Base-by-base conservation (phyloP, 2,113 vertebrate genomes). In the Pomatostomus ruficeps region DNA sequence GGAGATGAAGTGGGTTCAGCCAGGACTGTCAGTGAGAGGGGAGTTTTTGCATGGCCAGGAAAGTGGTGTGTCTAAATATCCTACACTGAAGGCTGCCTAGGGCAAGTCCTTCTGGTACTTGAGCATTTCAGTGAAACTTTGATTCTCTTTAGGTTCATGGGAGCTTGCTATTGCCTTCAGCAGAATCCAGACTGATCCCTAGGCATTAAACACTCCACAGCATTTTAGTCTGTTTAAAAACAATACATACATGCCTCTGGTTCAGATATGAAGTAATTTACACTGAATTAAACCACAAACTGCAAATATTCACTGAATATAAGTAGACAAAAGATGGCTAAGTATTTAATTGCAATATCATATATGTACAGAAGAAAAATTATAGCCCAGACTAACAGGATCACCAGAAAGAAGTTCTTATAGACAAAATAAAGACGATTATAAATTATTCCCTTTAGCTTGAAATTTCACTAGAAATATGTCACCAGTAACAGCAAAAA, bases 401-500 rank as follows among this genome's bases (percentile, higher is more conserved):
- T 93, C 31, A 49, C 59, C 36, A 83, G 82, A 75, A 89, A 67
- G 40, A 67, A 75, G 21, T 95, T 82, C 40, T 48, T 80, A 77
- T 28, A 22, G 55, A 77, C 63, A 90, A 67, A 95, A 85, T 71
- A 76, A 73, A 25, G 28, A 75, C 54, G 17, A 63, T 52, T 84
- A 90, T 88, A 88, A 94, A 85, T 91, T 88, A 86, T 95, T 96
- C 67, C 29, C 52, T 96, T 88, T 88, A 80, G 14, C 51, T 88
- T 91, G 68, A 88, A 90, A 88, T 83, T 91, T 88, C 31, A 20
- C 46, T 55, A 52, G 87, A 66, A 92, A 58, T 42, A 67, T 15
- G 21, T 83, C 19, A 40, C 28, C 11, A 54, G 15, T 62, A 76
- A 48, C 29, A 85, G 54, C 36, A 91, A 82, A 90, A 94, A 66